These are phyloP conservation scores for Saturnia japonica DNA, from an alignment of 2,888 invertebrate genomes.

Conservation along the genomic window DNA sequence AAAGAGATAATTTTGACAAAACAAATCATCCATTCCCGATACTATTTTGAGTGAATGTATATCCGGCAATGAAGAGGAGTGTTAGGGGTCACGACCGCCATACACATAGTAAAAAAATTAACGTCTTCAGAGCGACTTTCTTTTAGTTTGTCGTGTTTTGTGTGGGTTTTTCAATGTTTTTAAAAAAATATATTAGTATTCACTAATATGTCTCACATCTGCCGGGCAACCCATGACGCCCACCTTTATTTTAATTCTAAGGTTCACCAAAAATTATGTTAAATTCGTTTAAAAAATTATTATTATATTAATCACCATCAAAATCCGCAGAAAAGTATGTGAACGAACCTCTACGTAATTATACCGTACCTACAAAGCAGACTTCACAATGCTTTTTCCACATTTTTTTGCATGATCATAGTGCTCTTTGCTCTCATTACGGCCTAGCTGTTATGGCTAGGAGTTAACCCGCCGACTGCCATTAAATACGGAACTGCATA, in stretches of 20 bases:
- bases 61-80: no score
- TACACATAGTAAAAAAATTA: no score
- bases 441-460: slow-evolving; percentile 31
- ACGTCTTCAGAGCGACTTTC: no score
- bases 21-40: not conserved
- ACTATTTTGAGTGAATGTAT: no score
- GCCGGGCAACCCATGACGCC: no score
- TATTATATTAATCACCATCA: not conserved
- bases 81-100: no score
- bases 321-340: slow-evolving; percentile 10
- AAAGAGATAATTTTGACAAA: not conserved
- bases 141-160: no score
- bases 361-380: slow-evolving; percentile 13
- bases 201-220: no score
- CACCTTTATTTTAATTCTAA: no score
- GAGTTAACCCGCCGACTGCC: slow-evolving; percentile 54
- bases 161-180: no score
- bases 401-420: slow-evolving; percentile 24
- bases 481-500: slow-evolving; percentile 63
- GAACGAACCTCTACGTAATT: slow-evolving; percentile 11
- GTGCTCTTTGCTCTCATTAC: slow-evolving; percentile 31
- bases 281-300: not conserved
- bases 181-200: no score
- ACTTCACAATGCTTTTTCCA: slow-evolving; percentile 18
- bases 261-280: no score